These are phyloP conservation scores for Sinopyrophorus schimmeli DNA, from an alignment of 2,888 invertebrate species.

Conservation along the genomic window DNA sequence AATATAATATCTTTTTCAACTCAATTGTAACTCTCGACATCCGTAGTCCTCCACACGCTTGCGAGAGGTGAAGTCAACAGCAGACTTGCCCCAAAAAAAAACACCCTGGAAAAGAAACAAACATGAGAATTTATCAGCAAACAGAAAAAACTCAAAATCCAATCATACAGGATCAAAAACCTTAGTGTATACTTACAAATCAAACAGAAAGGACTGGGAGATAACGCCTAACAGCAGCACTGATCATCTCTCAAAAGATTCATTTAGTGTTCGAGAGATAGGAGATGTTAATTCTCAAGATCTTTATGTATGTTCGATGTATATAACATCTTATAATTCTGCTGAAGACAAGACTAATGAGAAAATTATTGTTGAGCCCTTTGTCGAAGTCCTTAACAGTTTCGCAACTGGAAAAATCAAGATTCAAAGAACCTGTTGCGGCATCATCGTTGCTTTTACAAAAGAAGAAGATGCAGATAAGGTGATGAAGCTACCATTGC, in stretches of 20 bases:
- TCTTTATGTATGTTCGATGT: conserved; percentile 25
- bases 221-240: conserved; percentile 6
- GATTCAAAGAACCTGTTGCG: conserved; percentile 45
- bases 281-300: conserved; percentile 15
- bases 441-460: conserved; percentile 53
- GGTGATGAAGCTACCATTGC: conserved; percentile 52
- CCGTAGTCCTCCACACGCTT: conserved; percentile 7
- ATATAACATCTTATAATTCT: conserved; percentile 33
- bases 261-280: conserved; percentile 8
- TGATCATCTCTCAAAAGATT: conserved; percentile 6
- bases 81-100: conserved; percentile 3
- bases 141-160: too few species aligned
- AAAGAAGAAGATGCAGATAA: conserved; percentile 54
- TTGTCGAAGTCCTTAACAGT: conserved; percentile 32
- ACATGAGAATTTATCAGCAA: too few species aligned
- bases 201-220: not conserved
- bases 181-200: too few species aligned
- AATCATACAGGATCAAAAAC: not conserved
- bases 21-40: not conserved
- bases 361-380: conserved; percentile 25
- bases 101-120: too few species aligned
- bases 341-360: conserved; percentile 24
- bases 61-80: conserved; percentile 5
- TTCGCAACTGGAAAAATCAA: conserved; percentile 33
- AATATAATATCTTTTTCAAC: not conserved